Evolutionary conservation across 2,888 invertebrate species (phyloP), one percentile per base, ranked within the genome.

Genomic region (Drepana falcataria): DNA sequence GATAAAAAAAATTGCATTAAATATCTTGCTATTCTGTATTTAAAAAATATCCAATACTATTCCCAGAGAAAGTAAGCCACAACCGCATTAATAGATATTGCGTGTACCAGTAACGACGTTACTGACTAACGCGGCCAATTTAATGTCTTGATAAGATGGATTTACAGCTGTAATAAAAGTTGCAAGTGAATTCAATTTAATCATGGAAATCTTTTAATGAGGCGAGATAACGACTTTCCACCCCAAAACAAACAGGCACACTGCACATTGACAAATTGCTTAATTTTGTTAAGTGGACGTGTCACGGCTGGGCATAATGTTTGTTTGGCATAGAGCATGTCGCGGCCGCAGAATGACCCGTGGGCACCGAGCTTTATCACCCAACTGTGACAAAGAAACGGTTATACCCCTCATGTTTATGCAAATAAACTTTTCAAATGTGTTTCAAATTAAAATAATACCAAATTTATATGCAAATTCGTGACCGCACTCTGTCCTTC

Each of bases 391-490:
- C 87, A 87, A 86, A 87, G 81, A 85, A 87, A 83, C 83, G 71
- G 77, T 85, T 84, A 86, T 84, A 77, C 77, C 75, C 66, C 81
- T 83, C 81, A 84, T 88, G 84, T 87, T 87, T 79, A 90, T 89
- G 89, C 83, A 83, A 89, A 89, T 89, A 86, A 80, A 85, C 81
- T 83, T 80, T 78, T 77, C 71, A 80, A 87, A 87, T 87, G 88
- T 86, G 82, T 83, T 87, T 83, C 77, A 87, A 88, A 89, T 89
- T 89, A 90, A 88, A 88, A 87, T 87, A 86, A 89, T 87, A 85
- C 85, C 78, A 73, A 88, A 88, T 88, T 87, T 88, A 87, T 85
- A 90, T 89, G 90, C 83, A 83, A 90, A 88, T 89, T 85, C 75
- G 81, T 84, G 83, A 83, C 87, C 87, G 84, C 86, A 83, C 77